Percentiles rank a stretch among this genome's conserved stretches.
Evolutionary conservation across 2,113 vertebrate species (phyloP).

Genomic region (Daphoenositta chrysoptera): DNA sequence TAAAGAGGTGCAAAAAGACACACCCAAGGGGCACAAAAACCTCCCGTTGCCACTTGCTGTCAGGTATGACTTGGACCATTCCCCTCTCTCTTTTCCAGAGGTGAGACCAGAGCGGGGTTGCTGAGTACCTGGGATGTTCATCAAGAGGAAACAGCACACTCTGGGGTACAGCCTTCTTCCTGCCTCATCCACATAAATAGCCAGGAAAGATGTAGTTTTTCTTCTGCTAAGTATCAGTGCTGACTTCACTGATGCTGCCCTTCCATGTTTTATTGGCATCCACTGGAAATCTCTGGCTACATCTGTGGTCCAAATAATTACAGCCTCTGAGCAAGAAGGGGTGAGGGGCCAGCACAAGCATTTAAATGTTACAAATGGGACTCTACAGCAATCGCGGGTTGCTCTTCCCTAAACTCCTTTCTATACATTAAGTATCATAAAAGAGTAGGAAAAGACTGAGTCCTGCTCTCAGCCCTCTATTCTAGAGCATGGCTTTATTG

Average conservation of each 20-base stretch:
- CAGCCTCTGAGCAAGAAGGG: background rate
- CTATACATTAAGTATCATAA: background rate
- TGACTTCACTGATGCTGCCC: background rate
- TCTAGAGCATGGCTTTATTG: constrained; percentile 19
- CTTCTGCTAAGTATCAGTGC: background rate
- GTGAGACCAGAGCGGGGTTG: accelerated
- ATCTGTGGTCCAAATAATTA: background rate
- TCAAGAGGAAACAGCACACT: background rate
- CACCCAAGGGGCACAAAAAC: background rate
- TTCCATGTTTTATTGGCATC: background rate
- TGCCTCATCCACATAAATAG: background rate
- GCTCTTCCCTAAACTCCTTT: background rate
- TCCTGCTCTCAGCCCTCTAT: background rate
- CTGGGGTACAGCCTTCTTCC: background rate
- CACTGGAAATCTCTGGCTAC: background rate
- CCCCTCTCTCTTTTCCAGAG: background rate
- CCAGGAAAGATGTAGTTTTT: background rate
- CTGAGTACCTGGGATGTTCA: background rate
- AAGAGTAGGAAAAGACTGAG: background rate
- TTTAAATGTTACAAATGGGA: background rate
- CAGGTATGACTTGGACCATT: background rate
- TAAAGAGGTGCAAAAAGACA: background rate
- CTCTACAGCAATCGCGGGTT: background rate
- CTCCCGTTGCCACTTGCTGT: background rate
- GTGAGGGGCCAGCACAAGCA: background rate